Evolutionary conservation across 2,888 invertebrate genomes (phyloP).

Genomic region (Tenthredo mesomela): DNA sequence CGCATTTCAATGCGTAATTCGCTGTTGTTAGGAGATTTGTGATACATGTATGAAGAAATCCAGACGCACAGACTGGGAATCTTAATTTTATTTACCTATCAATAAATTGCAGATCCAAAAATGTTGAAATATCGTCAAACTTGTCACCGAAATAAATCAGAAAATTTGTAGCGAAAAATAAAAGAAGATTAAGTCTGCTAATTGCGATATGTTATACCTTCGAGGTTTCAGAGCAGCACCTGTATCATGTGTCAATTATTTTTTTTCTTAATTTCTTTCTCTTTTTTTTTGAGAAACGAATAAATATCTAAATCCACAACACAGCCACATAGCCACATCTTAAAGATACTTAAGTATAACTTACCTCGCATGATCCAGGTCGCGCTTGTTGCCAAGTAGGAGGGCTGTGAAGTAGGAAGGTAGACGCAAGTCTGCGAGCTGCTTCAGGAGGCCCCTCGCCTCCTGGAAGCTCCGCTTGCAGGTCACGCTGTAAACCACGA

Average conservation of each 20-base stretch:
- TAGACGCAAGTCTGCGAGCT: slow-evolving; percentile 85
- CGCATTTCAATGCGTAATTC: slow-evolving; percentile 17
- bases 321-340: neutral
- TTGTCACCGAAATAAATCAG: neutral
- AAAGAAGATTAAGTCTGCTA: neutral
- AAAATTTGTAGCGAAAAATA: neutral
- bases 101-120: neutral
- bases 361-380: slow-evolving; percentile 89
- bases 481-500: slow-evolving; percentile 90
- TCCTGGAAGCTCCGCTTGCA: slow-evolving; percentile 88
- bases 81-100: neutral
- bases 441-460: slow-evolving; percentile 86
- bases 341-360: slow-evolving; percentile 55
- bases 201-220: neutral
- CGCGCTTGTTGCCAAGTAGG: slow-evolving; percentile 89
- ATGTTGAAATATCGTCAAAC: neutral
- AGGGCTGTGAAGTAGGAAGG: slow-evolving; percentile 89
- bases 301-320: neutral
- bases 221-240: neutral
- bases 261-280: neutral
- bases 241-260: neutral
- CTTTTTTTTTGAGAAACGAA: neutral
- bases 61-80: neutral
- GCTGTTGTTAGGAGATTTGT: neutral
- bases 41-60: neutral